Base-by-base conservation (phyloP, 2,113 vertebrate genomes). In the Tetrax tetrax region DNA sequence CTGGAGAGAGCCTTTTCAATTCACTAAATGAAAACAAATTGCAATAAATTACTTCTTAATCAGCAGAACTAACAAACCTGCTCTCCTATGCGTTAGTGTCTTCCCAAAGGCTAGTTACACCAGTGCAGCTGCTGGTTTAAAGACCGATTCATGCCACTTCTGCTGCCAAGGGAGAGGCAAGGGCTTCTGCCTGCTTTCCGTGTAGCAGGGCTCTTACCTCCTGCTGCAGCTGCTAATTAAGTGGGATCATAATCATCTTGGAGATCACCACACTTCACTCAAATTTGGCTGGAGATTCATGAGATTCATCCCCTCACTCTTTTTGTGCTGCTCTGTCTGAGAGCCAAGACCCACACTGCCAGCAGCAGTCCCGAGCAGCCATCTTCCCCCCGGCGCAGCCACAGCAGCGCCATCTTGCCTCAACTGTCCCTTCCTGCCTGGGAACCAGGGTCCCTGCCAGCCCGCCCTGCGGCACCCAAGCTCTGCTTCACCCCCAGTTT, bases 361-460 rank as follows among this genome's bases (percentile, higher is more conserved):
- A 20, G 41, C 1, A 0, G 48, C 16, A 14, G 71, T 3, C 54
- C 71, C 0, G 0, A 3, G 43, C 31, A 29, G 41, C 27, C 69
- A 37, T 28, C 16, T 69, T 35, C 7, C 20, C 14, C 6, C 12
- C 3, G 2, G 2, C 2, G 6, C 23, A 7, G 57, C 65, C 6
- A 1, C 50, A 27, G 53, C 29, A 13, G 25, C 3, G 0, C 77
- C 57, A 11, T 57, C 70, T 70, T 64, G 37, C 41, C 61, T 31
- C 63, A 56, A 47, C 19, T 0, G 0, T 10, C 35, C 61, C 68
- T 60, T 41, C 9, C 17, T 41, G 21, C 61, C 53, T n/a, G 38
- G 75, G 38, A 59, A 51, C 10, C 14, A 10, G 57, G 23, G 8
- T 4, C 45, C 35, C 59, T 59, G 53, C 23, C 41, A 43, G 41